A percentile compares a stretch with the other conserved stretches of the same genome.
Conservation (phyloP, 2,113 vertebrate genomes). For the Corythornis vintsioides region DNA sequence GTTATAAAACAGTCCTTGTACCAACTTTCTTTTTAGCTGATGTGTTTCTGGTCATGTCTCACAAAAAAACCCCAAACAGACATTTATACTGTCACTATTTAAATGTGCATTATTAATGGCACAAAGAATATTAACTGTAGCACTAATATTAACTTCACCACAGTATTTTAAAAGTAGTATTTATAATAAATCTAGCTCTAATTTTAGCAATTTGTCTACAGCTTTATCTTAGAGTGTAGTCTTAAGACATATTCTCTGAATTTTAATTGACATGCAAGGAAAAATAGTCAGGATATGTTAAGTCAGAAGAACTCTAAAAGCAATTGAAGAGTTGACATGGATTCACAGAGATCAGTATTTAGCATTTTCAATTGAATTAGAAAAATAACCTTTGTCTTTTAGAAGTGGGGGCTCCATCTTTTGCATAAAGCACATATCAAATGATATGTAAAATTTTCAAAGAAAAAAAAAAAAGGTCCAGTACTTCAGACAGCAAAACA, state of each 20-base stretch:
- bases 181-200: neutral
- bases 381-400: neutral
- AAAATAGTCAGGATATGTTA: neutral
- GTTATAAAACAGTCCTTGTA: neutral
- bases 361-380: neutral
- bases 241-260: neutral
- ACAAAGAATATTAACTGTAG: neutral
- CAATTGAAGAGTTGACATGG: neutral
- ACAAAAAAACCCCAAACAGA: neutral
- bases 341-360: neutral
- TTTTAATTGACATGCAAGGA: neutral
- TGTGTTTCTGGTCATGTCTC: neutral
- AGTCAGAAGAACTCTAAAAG: neutral
- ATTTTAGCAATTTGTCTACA: neutral
- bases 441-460: neutral
- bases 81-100: neutral
- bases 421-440: neutral
- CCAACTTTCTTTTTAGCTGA: neutral
- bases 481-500: neutral
- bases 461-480: neutral
- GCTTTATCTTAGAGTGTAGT: neutral
- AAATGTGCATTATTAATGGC: neutral
- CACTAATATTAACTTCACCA: neutral
- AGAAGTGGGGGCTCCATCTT: neutral
- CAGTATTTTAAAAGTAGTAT: neutral